These are phyloP conservation scores for Tangara arthus DNA, from an alignment of 2,797 vertebrate genomes.

Conservation along the genomic window DNA sequence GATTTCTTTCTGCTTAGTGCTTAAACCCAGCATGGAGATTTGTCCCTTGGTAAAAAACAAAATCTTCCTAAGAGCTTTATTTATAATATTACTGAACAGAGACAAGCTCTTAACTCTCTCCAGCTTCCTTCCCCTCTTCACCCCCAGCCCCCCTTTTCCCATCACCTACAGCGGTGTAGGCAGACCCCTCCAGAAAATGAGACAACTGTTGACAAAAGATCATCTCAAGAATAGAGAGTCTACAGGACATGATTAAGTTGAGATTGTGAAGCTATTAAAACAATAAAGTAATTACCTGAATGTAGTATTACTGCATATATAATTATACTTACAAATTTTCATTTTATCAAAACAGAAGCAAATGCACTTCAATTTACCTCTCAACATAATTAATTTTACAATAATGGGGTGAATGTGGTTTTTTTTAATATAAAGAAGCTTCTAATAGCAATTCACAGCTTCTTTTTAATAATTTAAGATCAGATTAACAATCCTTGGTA, in stretches of 20 bases:
- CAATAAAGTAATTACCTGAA: background rate
- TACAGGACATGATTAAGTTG: background rate
- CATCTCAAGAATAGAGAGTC: background rate
- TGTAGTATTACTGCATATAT: background rate
- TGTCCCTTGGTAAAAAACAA: background rate
- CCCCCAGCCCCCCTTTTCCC: background rate
- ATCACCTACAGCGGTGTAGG: background rate
- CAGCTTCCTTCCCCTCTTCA: background rate
- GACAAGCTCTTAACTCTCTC: background rate
- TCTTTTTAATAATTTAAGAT: background rate
- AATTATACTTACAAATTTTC: background rate
- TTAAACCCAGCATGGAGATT: background rate
- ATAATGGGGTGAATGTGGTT: fast-evolving
- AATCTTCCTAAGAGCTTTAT: background rate
- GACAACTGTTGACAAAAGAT: background rate
- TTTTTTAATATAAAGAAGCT: background rate
- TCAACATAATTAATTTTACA: background rate
- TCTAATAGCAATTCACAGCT: background rate
- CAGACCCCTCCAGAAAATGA: background rate
- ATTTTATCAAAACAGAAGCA: background rate
- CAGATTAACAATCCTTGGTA: background rate
- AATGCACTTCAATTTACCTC: background rate
- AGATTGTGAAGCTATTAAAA: background rate
- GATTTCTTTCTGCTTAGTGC: background rate
- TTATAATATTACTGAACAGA: background rate